Conservation (phyloP, 2,113 vertebrate genomes). For the Corythornis vintsioides region DNA sequence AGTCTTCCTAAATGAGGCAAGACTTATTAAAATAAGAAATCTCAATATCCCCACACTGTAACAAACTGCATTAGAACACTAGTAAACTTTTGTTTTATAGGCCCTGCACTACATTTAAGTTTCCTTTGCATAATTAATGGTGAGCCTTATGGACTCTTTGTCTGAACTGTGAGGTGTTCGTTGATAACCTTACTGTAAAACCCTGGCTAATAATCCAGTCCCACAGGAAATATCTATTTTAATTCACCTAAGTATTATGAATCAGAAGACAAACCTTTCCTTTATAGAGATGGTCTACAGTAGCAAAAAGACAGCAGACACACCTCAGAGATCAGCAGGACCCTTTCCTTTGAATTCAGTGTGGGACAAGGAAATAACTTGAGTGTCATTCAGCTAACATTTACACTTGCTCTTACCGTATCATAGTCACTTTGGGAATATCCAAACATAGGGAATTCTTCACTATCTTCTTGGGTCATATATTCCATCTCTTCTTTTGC, state of each 20-base stretch:
- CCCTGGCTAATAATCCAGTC: background rate
- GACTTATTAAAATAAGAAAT: background rate
- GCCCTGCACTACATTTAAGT: background rate
- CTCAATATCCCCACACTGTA: background rate
- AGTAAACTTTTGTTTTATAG: background rate
- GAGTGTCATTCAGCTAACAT: background rate
- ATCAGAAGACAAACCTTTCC: background rate
- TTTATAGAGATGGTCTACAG: background rate
- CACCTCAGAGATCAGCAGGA: background rate
- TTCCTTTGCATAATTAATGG: background rate
- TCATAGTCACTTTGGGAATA: conserved; percentile 93
- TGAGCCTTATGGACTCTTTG: background rate
- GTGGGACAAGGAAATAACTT: background rate
- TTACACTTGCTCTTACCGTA: conserved; percentile 74
- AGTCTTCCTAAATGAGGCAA: background rate
- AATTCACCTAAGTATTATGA: background rate
- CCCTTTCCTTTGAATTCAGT: background rate
- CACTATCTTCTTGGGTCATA: conserved; percentile 77
- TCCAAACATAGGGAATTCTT: conserved; percentile 89
- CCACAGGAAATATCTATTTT: background rate
- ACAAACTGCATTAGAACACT: background rate
- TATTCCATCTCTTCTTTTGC: conserved; percentile 90
- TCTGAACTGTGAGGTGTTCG: background rate
- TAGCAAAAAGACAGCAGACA: background rate
- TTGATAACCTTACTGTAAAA: background rate